Evolutionary conservation across 2,888 invertebrate genomes (phyloP).

Genomic region (Pristionchus entomophagus): DNA sequence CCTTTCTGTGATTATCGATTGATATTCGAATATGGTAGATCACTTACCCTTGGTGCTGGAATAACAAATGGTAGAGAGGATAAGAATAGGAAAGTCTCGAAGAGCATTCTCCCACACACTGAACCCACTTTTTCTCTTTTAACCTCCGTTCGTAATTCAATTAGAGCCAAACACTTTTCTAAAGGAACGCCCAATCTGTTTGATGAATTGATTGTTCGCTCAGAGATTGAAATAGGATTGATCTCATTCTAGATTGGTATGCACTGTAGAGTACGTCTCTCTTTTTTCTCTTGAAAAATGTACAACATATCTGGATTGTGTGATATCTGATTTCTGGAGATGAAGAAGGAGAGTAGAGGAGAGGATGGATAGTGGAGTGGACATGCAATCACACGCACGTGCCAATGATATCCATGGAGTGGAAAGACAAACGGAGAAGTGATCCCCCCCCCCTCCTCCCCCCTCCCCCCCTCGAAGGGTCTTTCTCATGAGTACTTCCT

Average conservation of each 20-base stretch:
- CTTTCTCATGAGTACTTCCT: constrained; percentile 5
- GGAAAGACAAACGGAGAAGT: not conserved
- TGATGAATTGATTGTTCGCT: not conserved
- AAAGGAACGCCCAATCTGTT: constrained; percentile 16
- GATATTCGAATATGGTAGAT: not conserved
- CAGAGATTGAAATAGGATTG: not conserved
- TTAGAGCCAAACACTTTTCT: constrained; percentile 17
- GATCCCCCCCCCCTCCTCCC: not conserved
- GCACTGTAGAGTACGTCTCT: too few species aligned
- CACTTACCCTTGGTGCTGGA: not conserved
- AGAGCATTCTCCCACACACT: not conserved
- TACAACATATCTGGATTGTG: not conserved
- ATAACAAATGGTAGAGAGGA: not conserved
- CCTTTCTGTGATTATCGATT: not conserved
- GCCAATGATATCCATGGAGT: not conserved
- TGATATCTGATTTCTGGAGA: not conserved
- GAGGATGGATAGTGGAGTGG: too few species aligned
- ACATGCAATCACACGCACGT: not conserved
- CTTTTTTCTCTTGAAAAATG: too few species aligned
- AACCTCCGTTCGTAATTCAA: constrained; percentile 14
- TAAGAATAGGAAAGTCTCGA: not conserved
- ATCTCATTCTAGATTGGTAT: constrained; percentile 5
- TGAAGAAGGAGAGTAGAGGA: not conserved
- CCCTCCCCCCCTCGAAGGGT: too few species aligned
- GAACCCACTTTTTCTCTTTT: not conserved